Evolutionary conservation across 2,113 vertebrate genomes (phyloP), one percentile per base, ranked within the genome.

Genomic region (Oceanodroma tethys): DNA sequence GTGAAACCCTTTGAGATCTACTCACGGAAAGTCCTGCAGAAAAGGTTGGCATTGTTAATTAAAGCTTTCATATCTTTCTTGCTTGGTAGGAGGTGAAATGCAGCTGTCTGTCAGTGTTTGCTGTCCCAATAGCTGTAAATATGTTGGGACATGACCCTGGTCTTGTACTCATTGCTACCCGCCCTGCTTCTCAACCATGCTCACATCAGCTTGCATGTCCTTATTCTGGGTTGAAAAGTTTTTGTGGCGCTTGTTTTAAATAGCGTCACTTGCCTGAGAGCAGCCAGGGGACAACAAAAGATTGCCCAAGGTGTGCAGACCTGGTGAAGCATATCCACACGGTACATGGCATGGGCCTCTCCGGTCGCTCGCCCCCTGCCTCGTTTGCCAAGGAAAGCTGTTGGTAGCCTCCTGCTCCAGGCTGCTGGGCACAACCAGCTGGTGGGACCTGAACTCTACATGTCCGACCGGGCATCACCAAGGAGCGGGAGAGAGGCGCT

Each of bases 41-140:
- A 93, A 92, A 80, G 40, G 30, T 48, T 82, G 62, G 88, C 47
- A 21, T 21, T 87, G 42, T 81, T 93, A 91, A 90, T 92, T 79
- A 94, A 93, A 72, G 47, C 38, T 92, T 88, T 93, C 11, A 7
- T 38, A 58, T 47, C 48, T 93, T 87, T 87, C 70, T 82, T 78
- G n/a, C 29, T 70, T 62, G 8, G 26, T 75, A 73, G 53, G 48
- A 78, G 47, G 63, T 34, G 48, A 94, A 96, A 91, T 53, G 32
- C 32, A 59, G 32, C 38, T 84, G 52, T 40, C 42, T 86, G 55
- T 30, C 29, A 22, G 13, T 19, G 11, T 53, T 63, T 78, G 36
- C 34, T 73, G 55, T 48, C 23, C 16, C 13, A 7, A 43, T 6
- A 78, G 56, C 65, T 67, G 25, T 55, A 59, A 81, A 90, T 32